Evolutionary conservation across 2,888 invertebrate species (phyloP), one percentile per base, ranked within the genome.

Genomic region (Chloroclysta siterata): DNA sequence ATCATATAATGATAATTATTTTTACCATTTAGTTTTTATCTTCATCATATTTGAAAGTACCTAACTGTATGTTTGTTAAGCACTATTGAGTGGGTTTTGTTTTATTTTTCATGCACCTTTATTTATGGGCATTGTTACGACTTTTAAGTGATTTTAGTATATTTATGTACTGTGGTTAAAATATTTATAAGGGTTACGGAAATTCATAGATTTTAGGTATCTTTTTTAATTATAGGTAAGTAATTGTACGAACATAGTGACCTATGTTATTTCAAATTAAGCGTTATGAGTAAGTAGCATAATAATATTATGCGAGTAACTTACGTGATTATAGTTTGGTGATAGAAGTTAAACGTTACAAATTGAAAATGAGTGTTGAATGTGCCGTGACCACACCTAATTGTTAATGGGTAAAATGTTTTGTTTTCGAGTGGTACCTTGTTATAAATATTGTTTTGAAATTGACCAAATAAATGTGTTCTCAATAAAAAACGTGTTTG

Each of bases 391-490:
- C 65, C 72, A 78, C 77, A 73, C 76, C 72, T 75, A 73, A 77
- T 78, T 80, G 78, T 83, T 81, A 79, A 75, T 75, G 79, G 82
- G 78, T 78, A 75, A 77, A 78, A 71, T 79, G 78, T 83, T 82
- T 81, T 82, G 83, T 89, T 89, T 88, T 89, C 72, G 89, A 87
- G 90, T 90, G 89, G 85, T 87, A 82, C 80, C 84, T 88, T 85
- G 84, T 88, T 90, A 87, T 84, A 82, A 87, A 79, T 84, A 81
- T 80, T 87, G 84, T 88, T 89, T 83, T 87, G 81, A 87, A 83
- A 87, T 86, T 91, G 93, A 93, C 93, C 92, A 92, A 93, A 91
- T 92, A 93, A 91, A 93, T 90, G 93, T 93, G 93, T 93, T 93
- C 92, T 88, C 77, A 90, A 87, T 86, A 87, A 90, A 81, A 75